phyloP scores from a whole-genome alignment of 2,888 invertebrate species.

The Leptopilina syphax region DNA sequence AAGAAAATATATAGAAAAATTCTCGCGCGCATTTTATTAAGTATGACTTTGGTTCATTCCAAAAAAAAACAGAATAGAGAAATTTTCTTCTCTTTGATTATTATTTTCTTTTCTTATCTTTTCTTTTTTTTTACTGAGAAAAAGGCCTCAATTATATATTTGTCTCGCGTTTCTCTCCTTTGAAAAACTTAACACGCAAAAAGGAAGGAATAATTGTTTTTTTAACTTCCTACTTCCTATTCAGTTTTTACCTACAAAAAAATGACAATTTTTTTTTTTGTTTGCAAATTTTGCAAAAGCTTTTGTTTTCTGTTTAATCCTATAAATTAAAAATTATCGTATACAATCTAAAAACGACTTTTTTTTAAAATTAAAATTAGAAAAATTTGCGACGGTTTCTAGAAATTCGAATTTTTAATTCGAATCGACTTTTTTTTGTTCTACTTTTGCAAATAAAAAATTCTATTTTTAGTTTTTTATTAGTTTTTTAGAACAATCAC shows the following conservation, averaged over 20 bases:
- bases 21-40: constrained; percentile 46
- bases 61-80: constrained; percentile 50
- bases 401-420: too few relatives aligned
- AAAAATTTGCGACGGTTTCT: too few relatives aligned
- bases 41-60: constrained; percentile 61
- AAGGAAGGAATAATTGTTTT: constrained; percentile 35
- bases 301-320: too few relatives aligned
- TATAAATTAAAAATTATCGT: too few relatives aligned
- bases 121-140: constrained; percentile 25
- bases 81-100: constrained; percentile 27
- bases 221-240: constrained; percentile 5
- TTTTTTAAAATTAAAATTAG: not conserved
- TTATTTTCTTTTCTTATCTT: not conserved
- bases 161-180: constrained; percentile 25
- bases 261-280: constrained; percentile 29
- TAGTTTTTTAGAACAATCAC: too few relatives aligned
- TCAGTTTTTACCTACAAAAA: not conserved
- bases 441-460: too few relatives aligned
- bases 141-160: constrained; percentile 36
- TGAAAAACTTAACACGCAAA: constrained; percentile 6
- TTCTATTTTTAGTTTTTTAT: too few relatives aligned
- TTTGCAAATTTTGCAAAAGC: too few relatives aligned
- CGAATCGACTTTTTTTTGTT: too few relatives aligned
- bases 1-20: constrained; percentile 58
- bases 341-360: too few relatives aligned